Conservation (phyloP, 2,797 vertebrate species). For the Somateria mollissima region DNA sequence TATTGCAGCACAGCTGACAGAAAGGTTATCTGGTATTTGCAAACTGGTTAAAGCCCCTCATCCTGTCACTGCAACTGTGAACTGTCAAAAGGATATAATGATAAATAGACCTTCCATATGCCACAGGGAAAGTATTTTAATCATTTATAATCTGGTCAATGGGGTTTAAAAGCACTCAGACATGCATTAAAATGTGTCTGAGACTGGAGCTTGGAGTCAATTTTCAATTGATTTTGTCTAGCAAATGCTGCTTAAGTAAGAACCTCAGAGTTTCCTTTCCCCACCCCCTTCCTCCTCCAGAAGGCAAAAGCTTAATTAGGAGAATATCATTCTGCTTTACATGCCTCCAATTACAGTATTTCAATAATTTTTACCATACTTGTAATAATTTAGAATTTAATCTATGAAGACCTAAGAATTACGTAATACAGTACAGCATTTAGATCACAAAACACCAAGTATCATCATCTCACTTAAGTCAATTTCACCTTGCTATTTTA, state of each 20-base stretch:
- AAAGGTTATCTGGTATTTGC: not conserved
- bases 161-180: slow-evolving; percentile 77
- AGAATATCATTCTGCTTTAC: not conserved
- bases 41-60: not conserved
- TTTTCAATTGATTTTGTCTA: slow-evolving; percentile 80
- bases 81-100: slow-evolving; percentile 61
- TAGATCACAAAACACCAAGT: not conserved
- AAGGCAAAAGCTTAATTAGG: slow-evolving; percentile 12
- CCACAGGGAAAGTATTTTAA: slow-evolving; percentile 72
- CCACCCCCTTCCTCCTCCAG: not conserved
- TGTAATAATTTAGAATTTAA: not conserved
- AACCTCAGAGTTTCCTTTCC: not conserved
- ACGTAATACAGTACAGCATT: not conserved
- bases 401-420: not conserved
- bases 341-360: not conserved
- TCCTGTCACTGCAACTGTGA: not conserved
- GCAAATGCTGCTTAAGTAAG: slow-evolving; percentile 64
- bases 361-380: not conserved
- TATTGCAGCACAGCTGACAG: not conserved
- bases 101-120: slow-evolving; percentile 58
- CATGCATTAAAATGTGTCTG: slow-evolving; percentile 75
- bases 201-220: slow-evolving; percentile 74
- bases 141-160: slow-evolving; percentile 77
- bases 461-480: not conserved
- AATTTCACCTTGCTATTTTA: not conserved